Base-by-base conservation (phyloP, 2,888 invertebrate genomes). In the Meteorus cinctellus region DNA sequence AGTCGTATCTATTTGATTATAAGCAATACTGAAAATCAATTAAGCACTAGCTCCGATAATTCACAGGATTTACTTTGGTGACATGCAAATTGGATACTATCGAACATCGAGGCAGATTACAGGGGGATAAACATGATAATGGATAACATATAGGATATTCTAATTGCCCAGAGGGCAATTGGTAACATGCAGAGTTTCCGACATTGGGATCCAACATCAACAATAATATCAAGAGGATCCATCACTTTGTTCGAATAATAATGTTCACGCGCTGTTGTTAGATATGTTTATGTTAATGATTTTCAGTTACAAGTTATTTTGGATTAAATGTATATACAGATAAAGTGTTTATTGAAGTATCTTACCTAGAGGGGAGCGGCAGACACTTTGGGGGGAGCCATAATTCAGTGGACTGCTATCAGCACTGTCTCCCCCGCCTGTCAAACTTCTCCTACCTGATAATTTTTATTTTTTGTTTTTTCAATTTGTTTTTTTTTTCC, bases 351-450 rank as follows among this genome's bases (percentile, higher is more conserved):
- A 34, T 77, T 77, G 79, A 59, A 60, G 71, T 77, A 80, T 82
- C 88, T 88, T 90, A 92, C 92, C 92, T 89, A 92, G 86, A 73
- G 92, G 92, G 80, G 92, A 92, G 79, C 92, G 86, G 80, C 91
- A 91, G 82, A 92, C 90, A 87, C 92, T 92, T 86, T 90, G 90
- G 78, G 92, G 91, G 79, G 92, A 92, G 81, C 91, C 91, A 81
- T 89, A 90, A 72, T 90, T 90, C 85, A 91, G 90, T 75, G 91
- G 91, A 85, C 92, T 92, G 88, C 91, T 91, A 85, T 91, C 91
- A 79, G 90, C 87, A 86, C 92, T 92, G 83, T 92, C 92, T 80
- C 87, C 89, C 87, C 88, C 88, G 84, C 84, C 86, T 84, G 87
- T 85, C 83, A 88, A 85, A 84, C 86, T 88, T 87, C 86, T 88